phyloP scores from a whole-genome alignment of 2,797 vertebrate genomes.

The Danio choprae region DNA sequence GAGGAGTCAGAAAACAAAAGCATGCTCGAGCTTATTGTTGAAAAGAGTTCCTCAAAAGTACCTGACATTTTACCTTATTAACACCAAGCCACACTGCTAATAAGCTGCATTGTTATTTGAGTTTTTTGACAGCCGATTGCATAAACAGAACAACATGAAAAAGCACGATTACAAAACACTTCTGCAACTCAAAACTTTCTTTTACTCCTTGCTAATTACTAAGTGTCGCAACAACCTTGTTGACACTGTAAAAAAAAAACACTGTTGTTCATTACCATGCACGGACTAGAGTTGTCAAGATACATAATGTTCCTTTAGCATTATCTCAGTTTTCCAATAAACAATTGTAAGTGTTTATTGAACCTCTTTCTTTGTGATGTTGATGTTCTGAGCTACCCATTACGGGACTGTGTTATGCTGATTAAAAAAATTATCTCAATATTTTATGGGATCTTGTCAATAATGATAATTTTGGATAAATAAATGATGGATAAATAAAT shows the following conservation, averaged over 20 bases:
- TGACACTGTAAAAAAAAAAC: conserved; percentile 13
- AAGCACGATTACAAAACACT: conserved; percentile 13
- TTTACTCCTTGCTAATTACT: background rate
- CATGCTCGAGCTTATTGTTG: conserved; percentile 17
- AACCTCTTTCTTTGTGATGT: background rate
- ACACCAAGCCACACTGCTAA: conserved; percentile 39
- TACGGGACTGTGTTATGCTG: no score
- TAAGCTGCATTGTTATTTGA: conserved; percentile 33
- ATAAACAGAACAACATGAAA: conserved; percentile 20
- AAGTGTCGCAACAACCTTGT: conserved; percentile 1
- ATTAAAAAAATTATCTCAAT: no score
- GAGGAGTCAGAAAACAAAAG: conserved; percentile 36
- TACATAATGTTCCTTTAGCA: background rate
- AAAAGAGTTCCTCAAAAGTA: conserved; percentile 38
- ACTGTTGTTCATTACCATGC: conserved; percentile 17
- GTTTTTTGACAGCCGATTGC: background rate
- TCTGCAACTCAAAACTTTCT: conserved; percentile 2
- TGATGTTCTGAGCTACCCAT: no score
- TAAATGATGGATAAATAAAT: no score
- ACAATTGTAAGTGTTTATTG: background rate
- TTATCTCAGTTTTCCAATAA: background rate
- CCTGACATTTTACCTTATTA: conserved; percentile 32
- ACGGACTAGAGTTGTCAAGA: conserved; percentile 23
- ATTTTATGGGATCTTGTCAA: no score
- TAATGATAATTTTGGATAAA: no score